A percentile compares a stretch with the other conserved stretches of the same genome.
These are phyloP conservation scores for Petromus typicus DNA, from an alignment of 2,113 vertebrate genomes.

Conservation along the genomic window DNA sequence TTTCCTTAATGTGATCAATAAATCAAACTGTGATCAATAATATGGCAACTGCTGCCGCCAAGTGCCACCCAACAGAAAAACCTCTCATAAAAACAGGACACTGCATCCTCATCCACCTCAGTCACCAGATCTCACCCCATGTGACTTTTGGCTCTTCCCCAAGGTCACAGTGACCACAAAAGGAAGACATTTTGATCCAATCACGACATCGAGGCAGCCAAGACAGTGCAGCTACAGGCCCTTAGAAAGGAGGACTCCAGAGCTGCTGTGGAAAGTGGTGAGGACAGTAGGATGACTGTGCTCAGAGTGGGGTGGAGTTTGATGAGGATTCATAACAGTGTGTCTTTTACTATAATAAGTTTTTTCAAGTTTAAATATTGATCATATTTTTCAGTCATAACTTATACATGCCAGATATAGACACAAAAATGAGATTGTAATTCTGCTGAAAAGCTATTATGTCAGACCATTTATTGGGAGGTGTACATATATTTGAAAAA, in stretches of 20 bases:
- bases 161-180: neutral
- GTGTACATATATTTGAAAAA: neutral
- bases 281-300: neutral
- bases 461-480: neutral
- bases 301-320: neutral
- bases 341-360: neutral
- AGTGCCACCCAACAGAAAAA: neutral
- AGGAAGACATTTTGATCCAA: neutral
- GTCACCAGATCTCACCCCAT: neutral
- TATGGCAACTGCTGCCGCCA: neutral
- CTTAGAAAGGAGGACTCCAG: neutral
- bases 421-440: neutral
- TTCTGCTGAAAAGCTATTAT: neutral
- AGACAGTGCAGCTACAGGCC: neutral
- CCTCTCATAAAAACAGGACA: neutral
- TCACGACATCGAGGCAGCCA: neutral
- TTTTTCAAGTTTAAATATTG: neutral
- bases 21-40: neutral
- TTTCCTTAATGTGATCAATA: neutral
- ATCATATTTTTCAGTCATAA: neutral
- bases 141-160: neutral
- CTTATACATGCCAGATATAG: neutral
- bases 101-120: neutral
- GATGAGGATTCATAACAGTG: neutral
- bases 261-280: neutral